phyloP scores from a whole-genome alignment of 2,888 invertebrate species.

The Hyles lineata region DNA sequence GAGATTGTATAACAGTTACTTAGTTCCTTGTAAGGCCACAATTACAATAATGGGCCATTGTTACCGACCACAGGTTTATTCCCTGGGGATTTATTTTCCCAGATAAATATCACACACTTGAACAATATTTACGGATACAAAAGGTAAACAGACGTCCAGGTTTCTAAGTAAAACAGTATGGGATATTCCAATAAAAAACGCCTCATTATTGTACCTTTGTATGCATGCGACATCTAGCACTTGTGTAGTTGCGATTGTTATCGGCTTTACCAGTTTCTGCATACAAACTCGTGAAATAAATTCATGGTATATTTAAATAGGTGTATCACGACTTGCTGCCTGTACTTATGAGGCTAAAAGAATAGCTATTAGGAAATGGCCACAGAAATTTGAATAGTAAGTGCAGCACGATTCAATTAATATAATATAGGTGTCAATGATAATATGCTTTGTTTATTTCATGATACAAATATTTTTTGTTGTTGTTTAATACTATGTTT shows the following conservation, averaged over 20 bases:
- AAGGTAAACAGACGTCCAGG: neutral
- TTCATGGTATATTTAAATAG: neutral
- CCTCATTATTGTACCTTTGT: neutral
- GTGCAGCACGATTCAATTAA: no score
- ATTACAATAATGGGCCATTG: neutral
- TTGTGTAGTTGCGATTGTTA: neutral
- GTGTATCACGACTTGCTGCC: neutral
- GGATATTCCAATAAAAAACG: neutral
- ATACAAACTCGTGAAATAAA: neutral
- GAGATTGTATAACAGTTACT: neutral
- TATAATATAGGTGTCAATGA: no score
- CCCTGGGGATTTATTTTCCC: neutral
- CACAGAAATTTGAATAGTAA: no score
- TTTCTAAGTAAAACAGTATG: neutral
- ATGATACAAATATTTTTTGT: no score
- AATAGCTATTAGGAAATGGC: no score
- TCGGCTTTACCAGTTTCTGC: conserved; percentile 9
- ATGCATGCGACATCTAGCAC: neutral
- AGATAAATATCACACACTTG: neutral
- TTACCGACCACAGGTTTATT: neutral
- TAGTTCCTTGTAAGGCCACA: neutral
- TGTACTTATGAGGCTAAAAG: no score
- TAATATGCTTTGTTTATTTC: no score
- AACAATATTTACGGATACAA: neutral
- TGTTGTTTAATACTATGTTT: no score